Percentiles rank a stretch among this genome's conserved stretches.
Conservation (phyloP, 1,140 invertebrate genomes). For the Trissolcus basalis region DNA sequence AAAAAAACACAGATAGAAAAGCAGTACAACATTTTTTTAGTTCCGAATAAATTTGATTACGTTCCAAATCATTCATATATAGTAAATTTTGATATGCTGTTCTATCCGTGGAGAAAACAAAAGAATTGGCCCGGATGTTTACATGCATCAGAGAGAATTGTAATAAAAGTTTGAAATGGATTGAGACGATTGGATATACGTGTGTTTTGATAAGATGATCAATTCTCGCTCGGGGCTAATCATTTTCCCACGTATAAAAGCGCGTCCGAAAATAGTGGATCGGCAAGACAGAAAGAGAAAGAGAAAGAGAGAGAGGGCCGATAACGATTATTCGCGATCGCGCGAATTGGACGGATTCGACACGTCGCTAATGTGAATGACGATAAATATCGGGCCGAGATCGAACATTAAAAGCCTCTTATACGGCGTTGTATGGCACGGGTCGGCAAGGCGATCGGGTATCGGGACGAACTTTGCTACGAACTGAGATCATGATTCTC, state of each 20-base stretch:
- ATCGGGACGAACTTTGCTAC: slow-evolving; percentile 63
- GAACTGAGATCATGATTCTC: slow-evolving; percentile 73
- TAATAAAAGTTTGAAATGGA: too few relatives aligned
- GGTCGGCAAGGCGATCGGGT: slow-evolving; percentile 63
- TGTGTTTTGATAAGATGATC: slow-evolving; percentile 44
- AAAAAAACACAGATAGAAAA: too few relatives aligned
- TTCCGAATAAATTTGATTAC: too few relatives aligned
- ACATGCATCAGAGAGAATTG: too few relatives aligned
- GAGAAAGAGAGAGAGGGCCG: slow-evolving; percentile 17
- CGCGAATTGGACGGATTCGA: slow-evolving; percentile 62
- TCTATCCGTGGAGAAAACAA: too few relatives aligned
- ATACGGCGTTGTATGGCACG: slow-evolving; percentile 67
- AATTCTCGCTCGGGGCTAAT: slow-evolving; percentile 18
- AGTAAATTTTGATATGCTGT: too few relatives aligned
- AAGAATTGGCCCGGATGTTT: too few relatives aligned
- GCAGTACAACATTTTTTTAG: too few relatives aligned
- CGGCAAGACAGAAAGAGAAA: too few relatives aligned
- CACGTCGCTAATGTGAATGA: slow-evolving; percentile 68
- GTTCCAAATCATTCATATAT: too few relatives aligned
- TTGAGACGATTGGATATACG: too few relatives aligned
- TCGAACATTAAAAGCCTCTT: slow-evolving; percentile 76
- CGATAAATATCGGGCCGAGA: slow-evolving; percentile 69
- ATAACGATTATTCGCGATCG: slow-evolving; percentile 58
- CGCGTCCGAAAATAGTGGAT: too few relatives aligned
- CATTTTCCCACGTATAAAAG: slow-evolving; percentile 38